Evolutionary conservation across 2,888 invertebrate species (phyloP).

Genomic region (Tricholauxania praeusta): DNA sequence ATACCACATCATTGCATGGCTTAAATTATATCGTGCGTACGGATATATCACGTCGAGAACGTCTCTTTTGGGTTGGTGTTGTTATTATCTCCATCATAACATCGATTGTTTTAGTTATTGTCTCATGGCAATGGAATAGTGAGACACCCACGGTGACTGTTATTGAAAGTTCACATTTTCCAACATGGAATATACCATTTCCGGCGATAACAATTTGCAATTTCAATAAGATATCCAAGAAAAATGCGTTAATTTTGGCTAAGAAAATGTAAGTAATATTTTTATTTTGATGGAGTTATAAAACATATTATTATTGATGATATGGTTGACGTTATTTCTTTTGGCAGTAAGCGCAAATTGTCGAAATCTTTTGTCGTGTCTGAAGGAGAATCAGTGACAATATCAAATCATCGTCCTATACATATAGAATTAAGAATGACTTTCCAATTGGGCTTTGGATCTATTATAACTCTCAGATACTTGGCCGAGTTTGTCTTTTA

Average conservation of each 20-base stretch:
- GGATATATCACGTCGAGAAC: constrained; percentile 71
- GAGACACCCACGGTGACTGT: constrained; percentile 75
- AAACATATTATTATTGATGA: neutral
- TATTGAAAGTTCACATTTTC: constrained; percentile 70
- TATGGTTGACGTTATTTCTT: neutral
- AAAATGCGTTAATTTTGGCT: constrained; percentile 62
- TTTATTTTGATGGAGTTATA: neutral
- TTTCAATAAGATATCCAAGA: constrained; percentile 71
- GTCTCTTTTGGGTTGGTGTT: constrained; percentile 71
- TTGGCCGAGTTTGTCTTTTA: too few species aligned
- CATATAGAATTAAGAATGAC: too few species aligned
- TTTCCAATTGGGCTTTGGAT: too few species aligned
- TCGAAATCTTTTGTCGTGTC: too few species aligned
- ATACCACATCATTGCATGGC: constrained; percentile 78
- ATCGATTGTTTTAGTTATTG: constrained; percentile 71
- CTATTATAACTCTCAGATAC: too few species aligned
- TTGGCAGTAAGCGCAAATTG: too few species aligned
- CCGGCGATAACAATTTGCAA: constrained; percentile 73
- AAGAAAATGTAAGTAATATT: constrained; percentile 66
- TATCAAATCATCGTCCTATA: too few species aligned
- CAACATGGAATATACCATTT: constrained; percentile 73
- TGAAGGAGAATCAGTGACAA: too few species aligned
- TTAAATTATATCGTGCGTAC: constrained; percentile 76
- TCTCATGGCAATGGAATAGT: constrained; percentile 74
- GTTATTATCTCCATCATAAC: constrained; percentile 71